phyloP scores from a whole-genome alignment of 2,888 invertebrate species.

The Drosophila robusta region DNA sequence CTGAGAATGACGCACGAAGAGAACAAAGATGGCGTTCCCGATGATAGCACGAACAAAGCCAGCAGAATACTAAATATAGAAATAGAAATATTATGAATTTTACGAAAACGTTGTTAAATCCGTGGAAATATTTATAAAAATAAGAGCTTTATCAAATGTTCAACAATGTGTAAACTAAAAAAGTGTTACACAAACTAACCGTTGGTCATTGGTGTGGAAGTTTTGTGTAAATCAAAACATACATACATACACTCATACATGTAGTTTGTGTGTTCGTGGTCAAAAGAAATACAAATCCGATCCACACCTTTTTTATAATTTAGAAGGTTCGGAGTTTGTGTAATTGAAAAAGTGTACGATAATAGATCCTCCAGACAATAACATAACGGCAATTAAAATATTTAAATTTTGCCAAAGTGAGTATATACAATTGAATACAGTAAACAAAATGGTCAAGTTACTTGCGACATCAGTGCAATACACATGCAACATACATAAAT shows the following conservation, averaged over 20 bases:
- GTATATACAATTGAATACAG: conserved; percentile 25
- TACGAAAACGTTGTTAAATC: conserved; percentile 37
- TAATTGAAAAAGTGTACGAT: conserved; percentile 26
- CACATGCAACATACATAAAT: neutral
- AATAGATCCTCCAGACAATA: conserved; percentile 10
- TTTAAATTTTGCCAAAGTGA: conserved; percentile 44
- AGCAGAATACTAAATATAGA: conserved; percentile 55
- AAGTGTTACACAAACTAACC: conserved; percentile 43
- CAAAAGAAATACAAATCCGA: conserved; percentile 55
- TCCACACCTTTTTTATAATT: conserved; percentile 46
- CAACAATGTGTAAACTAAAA: conserved; percentile 56
- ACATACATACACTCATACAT: conserved; percentile 40
- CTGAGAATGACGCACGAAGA: conserved; percentile 65
- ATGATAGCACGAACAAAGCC: conserved; percentile 64
- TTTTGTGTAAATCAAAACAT: conserved; percentile 55
- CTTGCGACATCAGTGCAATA: conserved; percentile 12
- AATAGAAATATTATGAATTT: conserved; percentile 49
- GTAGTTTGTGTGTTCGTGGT: conserved; percentile 58
- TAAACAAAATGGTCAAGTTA: conserved; percentile 26
- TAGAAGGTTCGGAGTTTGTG: conserved; percentile 22
- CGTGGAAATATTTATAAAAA: conserved; percentile 31
- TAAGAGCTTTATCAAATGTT: conserved; percentile 11
- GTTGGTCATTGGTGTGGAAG: conserved; percentile 39
- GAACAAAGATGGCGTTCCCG: conserved; percentile 69
- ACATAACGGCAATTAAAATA: conserved; percentile 10